Percentiles rank a stretch among this genome's conserved stretches.
phyloP scores from a whole-genome alignment of 2,888 invertebrate species.

The Cheilosia variabilis region DNA sequence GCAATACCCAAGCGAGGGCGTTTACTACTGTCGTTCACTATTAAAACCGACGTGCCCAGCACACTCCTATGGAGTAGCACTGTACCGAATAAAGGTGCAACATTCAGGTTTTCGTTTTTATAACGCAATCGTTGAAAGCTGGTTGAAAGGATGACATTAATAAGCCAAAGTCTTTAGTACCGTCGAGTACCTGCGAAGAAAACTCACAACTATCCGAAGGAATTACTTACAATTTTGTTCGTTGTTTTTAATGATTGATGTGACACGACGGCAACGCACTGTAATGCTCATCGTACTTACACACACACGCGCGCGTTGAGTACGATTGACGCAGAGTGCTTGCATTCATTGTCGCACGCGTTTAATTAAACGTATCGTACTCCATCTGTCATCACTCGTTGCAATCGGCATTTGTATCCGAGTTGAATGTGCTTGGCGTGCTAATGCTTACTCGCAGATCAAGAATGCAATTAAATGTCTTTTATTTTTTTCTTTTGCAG shows the following conservation, averaged over 20 bases:
- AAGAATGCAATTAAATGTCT: conserved; percentile 67
- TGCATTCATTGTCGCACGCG: conserved; percentile 65
- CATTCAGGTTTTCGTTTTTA: conserved; percentile 42
- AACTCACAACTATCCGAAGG: conserved; percentile 40
- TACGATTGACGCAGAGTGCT: conserved; percentile 39
- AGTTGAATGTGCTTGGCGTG: conserved; percentile 71
- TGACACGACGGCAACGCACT: conserved; percentile 48
- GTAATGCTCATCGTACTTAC: conserved; percentile 49
- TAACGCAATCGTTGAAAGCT: conserved; percentile 14
- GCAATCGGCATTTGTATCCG: conserved; percentile 65
- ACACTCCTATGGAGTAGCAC: neutral
- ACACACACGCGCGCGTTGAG: neutral
- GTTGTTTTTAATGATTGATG: conserved; percentile 69
- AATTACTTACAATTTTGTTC: conserved; percentile 29
- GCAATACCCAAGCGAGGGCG: conserved; percentile 47
- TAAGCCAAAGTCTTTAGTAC: conserved; percentile 1
- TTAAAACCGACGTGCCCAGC: conserved; percentile 33
- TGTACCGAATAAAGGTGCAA: conserved; percentile 34
- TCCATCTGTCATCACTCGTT: conserved; percentile 48
- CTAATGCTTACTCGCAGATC: conserved; percentile 67
- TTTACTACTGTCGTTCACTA: conserved; percentile 31
- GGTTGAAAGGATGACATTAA: conserved; percentile 3
- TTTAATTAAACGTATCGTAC: conserved; percentile 68
- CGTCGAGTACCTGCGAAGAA: conserved; percentile 18
- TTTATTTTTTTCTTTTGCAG: conserved; percentile 7